Percentiles rank a stretch among this genome's conserved stretches.
These are phyloP conservation scores for Papilio polytes DNA, from an alignment of 1,140 invertebrate genomes.

Conservation along the genomic window DNA sequence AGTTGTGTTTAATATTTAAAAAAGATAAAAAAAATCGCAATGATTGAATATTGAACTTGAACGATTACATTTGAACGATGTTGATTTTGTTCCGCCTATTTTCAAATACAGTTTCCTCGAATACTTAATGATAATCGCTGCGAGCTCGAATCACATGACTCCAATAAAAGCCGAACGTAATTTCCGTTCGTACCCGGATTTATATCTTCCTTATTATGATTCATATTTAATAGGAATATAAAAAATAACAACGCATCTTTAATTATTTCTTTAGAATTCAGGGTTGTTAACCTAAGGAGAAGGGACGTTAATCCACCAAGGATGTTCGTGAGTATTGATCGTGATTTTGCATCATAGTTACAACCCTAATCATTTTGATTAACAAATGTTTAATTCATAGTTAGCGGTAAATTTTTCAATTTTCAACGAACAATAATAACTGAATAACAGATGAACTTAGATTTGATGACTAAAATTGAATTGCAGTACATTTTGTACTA, in stretches of 20 bases:
- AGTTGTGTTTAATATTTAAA: neutral
- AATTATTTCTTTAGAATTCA: conserved; percentile 43
- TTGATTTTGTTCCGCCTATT: conserved; percentile 25
- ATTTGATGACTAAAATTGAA: neutral
- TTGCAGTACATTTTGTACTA: too few species aligned
- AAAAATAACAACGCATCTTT: conserved; percentile 28
- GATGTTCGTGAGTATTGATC: conserved; percentile 63
- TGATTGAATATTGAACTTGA: neutral
- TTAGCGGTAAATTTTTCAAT: conserved; percentile 29
- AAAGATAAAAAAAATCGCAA: neutral
- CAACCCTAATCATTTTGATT: conserved; percentile 48
- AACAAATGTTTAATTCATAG: conserved; percentile 44
- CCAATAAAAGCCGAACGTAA: conserved; percentile 30
- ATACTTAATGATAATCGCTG: conserved; percentile 25
- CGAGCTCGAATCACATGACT: conserved; percentile 15
- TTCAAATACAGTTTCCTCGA: conserved; percentile 23
- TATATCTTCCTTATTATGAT: conserved; percentile 31
- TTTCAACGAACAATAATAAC: neutral
- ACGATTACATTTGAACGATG: neutral
- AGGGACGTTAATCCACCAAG: conserved; percentile 65
- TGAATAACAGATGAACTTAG: neutral
- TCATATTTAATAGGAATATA: conserved; percentile 27
- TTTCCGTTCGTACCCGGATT: conserved; percentile 30
- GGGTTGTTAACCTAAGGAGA: conserved; percentile 62
- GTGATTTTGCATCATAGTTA: conserved; percentile 56